These are phyloP conservation scores for Cephalopterus ornatus DNA, from an alignment of 2,113 vertebrate genomes.

Conservation along the genomic window DNA sequence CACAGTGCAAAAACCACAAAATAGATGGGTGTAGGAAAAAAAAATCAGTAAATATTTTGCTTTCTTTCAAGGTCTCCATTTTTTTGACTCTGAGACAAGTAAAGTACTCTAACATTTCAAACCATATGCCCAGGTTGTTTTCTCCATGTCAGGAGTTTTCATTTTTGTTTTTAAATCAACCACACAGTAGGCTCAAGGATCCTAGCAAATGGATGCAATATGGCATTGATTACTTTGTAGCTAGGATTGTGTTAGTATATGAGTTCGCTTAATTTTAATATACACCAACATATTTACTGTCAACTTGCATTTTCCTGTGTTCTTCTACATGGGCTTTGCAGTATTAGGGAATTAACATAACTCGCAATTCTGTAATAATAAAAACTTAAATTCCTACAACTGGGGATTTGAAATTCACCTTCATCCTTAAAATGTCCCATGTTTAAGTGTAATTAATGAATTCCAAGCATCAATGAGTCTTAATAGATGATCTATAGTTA, in stretches of 20 bases:
- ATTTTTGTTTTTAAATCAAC: background rate
- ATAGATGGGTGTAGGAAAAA: background rate
- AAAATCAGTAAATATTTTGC: background rate
- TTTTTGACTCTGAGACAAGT: background rate
- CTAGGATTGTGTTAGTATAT: background rate
- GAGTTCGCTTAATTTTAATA: background rate
- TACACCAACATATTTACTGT: background rate
- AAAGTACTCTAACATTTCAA: background rate
- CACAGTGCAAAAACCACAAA: background rate
- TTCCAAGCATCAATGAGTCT: background rate
- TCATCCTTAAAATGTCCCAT: background rate
- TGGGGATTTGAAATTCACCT: background rate
- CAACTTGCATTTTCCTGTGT: background rate
- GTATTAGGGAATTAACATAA: background rate
- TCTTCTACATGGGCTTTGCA: background rate
- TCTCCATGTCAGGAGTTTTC: background rate
- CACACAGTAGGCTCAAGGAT: background rate
- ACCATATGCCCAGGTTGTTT: background rate
- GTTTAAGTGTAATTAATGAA: background rate
- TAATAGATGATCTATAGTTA: background rate
- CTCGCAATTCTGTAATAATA: background rate
- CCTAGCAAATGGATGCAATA: background rate
- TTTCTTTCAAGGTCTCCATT: background rate
- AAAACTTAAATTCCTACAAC: background rate
- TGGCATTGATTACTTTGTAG: background rate